Conservation (phyloP, 2,888 invertebrate species). For the Parnassius smintheus region DNA sequence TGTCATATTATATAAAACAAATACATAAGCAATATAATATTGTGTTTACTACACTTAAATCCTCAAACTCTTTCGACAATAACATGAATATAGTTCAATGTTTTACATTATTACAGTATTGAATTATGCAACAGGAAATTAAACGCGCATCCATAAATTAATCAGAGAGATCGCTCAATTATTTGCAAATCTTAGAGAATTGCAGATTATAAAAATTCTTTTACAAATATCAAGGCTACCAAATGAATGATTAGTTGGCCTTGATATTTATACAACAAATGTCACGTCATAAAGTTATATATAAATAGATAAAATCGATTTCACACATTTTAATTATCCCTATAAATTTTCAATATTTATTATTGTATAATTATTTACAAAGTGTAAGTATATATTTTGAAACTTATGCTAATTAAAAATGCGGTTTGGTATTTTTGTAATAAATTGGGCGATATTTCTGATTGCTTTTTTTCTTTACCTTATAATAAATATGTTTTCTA, state of each 20-base stretch:
- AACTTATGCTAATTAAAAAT: neutral
- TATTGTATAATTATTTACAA: constrained; percentile 18
- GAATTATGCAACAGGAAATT: constrained; percentile 2
- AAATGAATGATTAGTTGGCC: neutral
- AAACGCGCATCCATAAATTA: constrained; percentile 12
- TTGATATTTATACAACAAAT: no score
- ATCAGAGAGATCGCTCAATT: constrained; percentile 16
- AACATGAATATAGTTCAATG: neutral
- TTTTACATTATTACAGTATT: neutral
- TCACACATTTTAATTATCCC: neutral
- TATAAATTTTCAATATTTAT: neutral
- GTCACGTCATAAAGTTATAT: neutral
- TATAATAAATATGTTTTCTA: constrained; percentile 14
- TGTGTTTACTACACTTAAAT: no score
- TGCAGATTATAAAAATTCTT: neutral
- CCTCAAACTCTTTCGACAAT: no score
- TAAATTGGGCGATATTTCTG: constrained; percentile 16
- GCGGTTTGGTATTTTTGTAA: neutral
- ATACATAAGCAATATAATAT: no score
- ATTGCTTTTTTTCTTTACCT: constrained; percentile 1
- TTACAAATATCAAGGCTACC: neutral
- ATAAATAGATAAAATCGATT: constrained; percentile 8
- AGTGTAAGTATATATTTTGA: constrained; percentile 8
- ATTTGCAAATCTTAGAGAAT: neutral
- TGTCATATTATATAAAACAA: no score